Evolutionary conservation across 2,113 vertebrate genomes (phyloP).

Genomic region (Passerina amoena): DNA sequence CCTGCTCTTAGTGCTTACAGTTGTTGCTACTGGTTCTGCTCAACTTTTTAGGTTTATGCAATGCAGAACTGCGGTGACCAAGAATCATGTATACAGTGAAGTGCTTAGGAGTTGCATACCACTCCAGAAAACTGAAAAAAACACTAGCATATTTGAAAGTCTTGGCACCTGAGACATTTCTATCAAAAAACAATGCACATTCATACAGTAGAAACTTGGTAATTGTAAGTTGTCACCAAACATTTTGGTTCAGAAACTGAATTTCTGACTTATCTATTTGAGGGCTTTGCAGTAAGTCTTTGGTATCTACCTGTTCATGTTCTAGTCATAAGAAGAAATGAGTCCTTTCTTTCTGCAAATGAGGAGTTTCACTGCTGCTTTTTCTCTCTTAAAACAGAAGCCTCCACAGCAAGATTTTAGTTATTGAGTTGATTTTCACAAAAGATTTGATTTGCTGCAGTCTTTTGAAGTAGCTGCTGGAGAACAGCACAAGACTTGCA

Average conservation of each 20-base stretch:
- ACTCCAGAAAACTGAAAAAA: not conserved
- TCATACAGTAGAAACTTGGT: not conserved
- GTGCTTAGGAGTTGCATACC: not conserved
- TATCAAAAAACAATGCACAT: not conserved
- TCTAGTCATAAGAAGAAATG: not conserved
- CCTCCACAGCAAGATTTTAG: not conserved
- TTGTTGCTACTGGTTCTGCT: not conserved
- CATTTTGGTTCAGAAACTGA: not conserved
- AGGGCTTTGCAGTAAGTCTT: not conserved
- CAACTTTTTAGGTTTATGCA: not conserved
- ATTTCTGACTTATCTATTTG: not conserved
- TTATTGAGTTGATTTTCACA: not conserved
- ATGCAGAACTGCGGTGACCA: accelerated
- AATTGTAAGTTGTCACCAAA: not conserved
- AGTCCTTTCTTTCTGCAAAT: not conserved
- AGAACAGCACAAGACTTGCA: not conserved
- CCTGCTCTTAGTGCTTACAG: not conserved
- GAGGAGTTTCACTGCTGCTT: constrained; percentile 53
- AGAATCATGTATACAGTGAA: not conserved
- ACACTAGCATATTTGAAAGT: not conserved
- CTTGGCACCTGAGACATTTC: not conserved
- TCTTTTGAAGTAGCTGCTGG: not conserved
- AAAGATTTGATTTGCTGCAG: not conserved
- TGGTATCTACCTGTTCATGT: not conserved
- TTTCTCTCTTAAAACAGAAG: constrained; percentile 14